These are phyloP conservation scores for Drosophila mauritiana DNA, from an alignment of 1,140 invertebrate genomes.

Conservation along the genomic window DNA sequence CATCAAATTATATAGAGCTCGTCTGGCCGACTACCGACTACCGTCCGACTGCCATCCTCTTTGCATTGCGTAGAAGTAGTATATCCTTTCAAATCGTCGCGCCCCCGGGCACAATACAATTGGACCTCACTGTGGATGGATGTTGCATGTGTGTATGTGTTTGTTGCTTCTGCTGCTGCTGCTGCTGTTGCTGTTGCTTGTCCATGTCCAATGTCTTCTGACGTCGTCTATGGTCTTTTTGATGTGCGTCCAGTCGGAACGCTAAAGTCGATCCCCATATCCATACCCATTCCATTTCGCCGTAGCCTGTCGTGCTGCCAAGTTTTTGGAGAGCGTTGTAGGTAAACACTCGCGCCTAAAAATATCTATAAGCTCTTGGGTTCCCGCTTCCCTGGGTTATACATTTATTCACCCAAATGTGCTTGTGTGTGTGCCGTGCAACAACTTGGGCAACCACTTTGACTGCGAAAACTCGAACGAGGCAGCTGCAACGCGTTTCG, in stretches of 20 bases:
- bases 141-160: constrained; percentile 25
- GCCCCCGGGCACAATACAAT: constrained; percentile 60
- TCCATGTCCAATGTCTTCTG: constrained; percentile 58
- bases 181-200: constrained; percentile 36
- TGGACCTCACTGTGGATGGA: constrained; percentile 33
- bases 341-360: constrained; percentile 78
- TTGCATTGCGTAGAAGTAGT: constrained; percentile 38
- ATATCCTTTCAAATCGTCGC: constrained; percentile 59
- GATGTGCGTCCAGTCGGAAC: constrained; percentile 79
- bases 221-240: constrained; percentile 60
- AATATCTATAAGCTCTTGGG: constrained; percentile 67
- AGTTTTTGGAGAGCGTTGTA: constrained; percentile 72
- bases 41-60: constrained; percentile 24
- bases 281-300: neutral
- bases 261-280: constrained; percentile 42
- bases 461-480: constrained; percentile 52
- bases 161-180: neutral
- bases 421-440: constrained; percentile 43
- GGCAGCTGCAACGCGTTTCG: constrained; percentile 81
- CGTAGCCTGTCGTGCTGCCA: constrained; percentile 48
- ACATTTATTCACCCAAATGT: neutral
- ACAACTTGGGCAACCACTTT: constrained; percentile 77
- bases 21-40: constrained; percentile 8
- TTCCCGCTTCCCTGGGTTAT: constrained; percentile 3
- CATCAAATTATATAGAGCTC: constrained; percentile 80